Conservation (phyloP, 1,140 invertebrate species). For the Myzus persicae region DNA sequence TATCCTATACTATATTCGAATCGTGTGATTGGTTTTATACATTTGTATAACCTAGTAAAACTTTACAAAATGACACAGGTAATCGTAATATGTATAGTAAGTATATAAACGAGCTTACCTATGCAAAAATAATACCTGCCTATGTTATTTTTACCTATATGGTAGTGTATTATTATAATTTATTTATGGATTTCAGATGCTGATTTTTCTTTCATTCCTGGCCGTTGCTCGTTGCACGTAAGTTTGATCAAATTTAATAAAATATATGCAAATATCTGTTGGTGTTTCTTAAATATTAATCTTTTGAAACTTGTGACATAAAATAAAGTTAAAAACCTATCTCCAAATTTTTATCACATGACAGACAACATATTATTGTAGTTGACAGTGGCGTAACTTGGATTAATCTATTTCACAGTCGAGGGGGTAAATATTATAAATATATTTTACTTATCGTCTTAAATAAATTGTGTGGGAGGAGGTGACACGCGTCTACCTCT, state of each 20-base stretch:
- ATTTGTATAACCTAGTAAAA: neutral
- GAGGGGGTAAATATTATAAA: no score
- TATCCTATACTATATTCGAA: neutral
- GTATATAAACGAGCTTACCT: neutral
- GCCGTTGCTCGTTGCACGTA: slow-evolving; percentile 33
- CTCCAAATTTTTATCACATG: neutral
- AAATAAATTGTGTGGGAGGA: no score
- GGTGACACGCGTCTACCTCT: neutral
- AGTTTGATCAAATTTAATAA: neutral
- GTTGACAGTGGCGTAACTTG: neutral
- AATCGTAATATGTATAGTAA: neutral
- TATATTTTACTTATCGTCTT: no score
- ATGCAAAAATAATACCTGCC: neutral
- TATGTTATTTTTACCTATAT: no score
- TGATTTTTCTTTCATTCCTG: slow-evolving; percentile 25
- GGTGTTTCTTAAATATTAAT: neutral
- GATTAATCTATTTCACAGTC: rapidly evolving
- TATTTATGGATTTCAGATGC: slow-evolving; percentile 10
- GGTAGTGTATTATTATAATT: neutral
- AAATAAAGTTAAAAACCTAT: neutral
- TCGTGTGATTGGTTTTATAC: neutral
- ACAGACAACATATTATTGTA: neutral
- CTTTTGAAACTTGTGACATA: neutral
- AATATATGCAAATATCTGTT: neutral
- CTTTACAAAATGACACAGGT: neutral